These are phyloP conservation scores for Acleris cristana DNA, from an alignment of 2,888 invertebrate genomes.

Conservation along the genomic window DNA sequence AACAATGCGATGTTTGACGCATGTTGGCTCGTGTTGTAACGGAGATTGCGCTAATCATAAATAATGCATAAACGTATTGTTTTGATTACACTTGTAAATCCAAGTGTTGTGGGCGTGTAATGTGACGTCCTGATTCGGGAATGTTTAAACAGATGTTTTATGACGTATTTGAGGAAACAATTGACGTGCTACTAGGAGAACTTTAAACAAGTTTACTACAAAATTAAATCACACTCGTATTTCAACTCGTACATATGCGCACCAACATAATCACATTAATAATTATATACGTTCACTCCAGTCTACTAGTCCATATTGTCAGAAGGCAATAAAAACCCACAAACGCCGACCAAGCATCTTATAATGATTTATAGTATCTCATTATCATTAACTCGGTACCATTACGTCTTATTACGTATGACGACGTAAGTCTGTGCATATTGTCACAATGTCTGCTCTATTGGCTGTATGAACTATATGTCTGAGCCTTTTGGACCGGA, in stretches of 20 bases:
- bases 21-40: constrained; percentile 38
- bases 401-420: constrained; percentile 46
- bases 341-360: constrained; percentile 8
- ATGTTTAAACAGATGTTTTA: constrained; percentile 39
- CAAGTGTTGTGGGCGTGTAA: constrained; percentile 48
- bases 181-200: no score
- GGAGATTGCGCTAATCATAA: constrained; percentile 45
- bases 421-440: constrained; percentile 37
- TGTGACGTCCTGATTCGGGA: constrained; percentile 24
- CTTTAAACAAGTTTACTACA: no score
- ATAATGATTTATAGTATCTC: constrained; percentile 39
- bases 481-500: constrained; percentile 41
- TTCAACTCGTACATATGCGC: no score
- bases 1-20: constrained; percentile 34
- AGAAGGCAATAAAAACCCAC: constrained; percentile 21
- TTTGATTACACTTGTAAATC: constrained; percentile 50
- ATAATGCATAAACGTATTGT: constrained; percentile 51
- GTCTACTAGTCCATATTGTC: not conserved
- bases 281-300: constrained; percentile 30
- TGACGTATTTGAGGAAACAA: constrained; percentile 32
- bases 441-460: constrained; percentile 43
- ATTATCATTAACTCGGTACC: constrained; percentile 38
- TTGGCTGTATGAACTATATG: constrained; percentile 37
- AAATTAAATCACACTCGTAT: no score
- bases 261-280: no score